These are phyloP conservation scores for Azorinus chamasolen DNA, from an alignment of 2,888 invertebrate genomes.

Conservation along the genomic window DNA sequence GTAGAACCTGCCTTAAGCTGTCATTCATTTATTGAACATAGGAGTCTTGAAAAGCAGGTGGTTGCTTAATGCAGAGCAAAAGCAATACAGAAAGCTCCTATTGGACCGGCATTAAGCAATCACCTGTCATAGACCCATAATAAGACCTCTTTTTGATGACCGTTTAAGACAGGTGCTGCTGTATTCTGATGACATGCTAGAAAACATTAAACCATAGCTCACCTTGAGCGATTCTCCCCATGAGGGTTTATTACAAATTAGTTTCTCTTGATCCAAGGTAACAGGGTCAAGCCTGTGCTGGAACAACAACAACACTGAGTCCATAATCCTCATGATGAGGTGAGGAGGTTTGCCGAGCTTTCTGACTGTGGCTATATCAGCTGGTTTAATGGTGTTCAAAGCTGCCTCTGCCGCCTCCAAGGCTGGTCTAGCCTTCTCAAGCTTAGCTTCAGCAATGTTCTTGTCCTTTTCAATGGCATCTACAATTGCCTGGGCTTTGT, in stretches of 20 bases:
- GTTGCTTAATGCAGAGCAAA: too few relatives aligned
- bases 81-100: too few relatives aligned
- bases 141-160: too few relatives aligned
- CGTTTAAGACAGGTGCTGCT: too few relatives aligned
- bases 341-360: constrained; percentile 86
- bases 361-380: constrained; percentile 86
- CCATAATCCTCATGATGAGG: constrained; percentile 87
- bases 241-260: constrained; percentile 83
- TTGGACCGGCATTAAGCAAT: too few relatives aligned
- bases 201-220: constrained; percentile 2
- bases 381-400: constrained; percentile 87
- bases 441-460: constrained; percentile 84
- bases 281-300: constrained; percentile 82
- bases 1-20: neutral
- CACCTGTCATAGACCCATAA: too few relatives aligned
- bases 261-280: constrained; percentile 82
- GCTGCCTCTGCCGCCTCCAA: constrained; percentile 86
- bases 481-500: constrained; percentile 86
- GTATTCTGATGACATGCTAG: too few relatives aligned
- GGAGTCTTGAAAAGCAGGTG: too few relatives aligned
- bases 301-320: constrained; percentile 85
- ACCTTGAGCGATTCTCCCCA: constrained; percentile 86
- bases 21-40: neutral
- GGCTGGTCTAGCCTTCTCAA: constrained; percentile 85
- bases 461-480: constrained; percentile 85